Evolutionary conservation across 2,888 invertebrate species (phyloP).

Genomic region (Taenaris catops): DNA sequence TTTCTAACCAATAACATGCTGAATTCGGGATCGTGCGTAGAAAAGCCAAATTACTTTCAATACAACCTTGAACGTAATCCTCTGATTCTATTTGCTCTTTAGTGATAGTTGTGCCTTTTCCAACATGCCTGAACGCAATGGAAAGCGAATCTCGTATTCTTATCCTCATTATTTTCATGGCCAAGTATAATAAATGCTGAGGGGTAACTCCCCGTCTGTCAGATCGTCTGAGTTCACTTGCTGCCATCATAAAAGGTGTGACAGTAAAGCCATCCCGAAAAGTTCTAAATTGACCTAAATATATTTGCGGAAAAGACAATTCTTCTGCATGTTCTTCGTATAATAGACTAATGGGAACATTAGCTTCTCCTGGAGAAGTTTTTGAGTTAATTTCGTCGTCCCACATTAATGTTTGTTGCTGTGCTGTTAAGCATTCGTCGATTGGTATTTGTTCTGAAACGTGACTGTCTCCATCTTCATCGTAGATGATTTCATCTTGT

Average conservation of each 20-base stretch:
- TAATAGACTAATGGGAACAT: conserved; percentile 35
- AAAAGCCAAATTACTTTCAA: conserved; percentile 46
- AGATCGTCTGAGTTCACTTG: conserved; percentile 42
- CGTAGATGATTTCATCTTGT: conserved; percentile 32
- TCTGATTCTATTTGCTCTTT: conserved; percentile 35
- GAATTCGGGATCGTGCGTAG: conserved; percentile 43
- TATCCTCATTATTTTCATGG: conserved; percentile 43
- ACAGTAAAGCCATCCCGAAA: conserved; percentile 33
- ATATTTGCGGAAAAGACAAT: conserved; percentile 48
- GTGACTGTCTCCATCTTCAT: too few relatives aligned
- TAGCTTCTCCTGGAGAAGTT: conserved; percentile 34
- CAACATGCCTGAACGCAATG: conserved; percentile 27
- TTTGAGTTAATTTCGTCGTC: conserved; percentile 35
- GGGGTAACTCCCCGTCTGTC: conserved; percentile 44
- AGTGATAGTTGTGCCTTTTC: conserved; percentile 26
- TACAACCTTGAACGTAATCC: conserved; percentile 26
- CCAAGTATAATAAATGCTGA: conserved; percentile 43
- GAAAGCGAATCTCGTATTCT: conserved; percentile 29
- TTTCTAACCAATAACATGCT: conserved; percentile 41
- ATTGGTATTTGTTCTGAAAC: conserved; percentile 27
- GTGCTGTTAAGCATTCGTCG: conserved; percentile 32
- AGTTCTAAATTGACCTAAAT: conserved; percentile 36
- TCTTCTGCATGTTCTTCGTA: conserved; percentile 49
- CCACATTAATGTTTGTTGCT: conserved; percentile 37
- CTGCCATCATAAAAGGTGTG: conserved; percentile 41